Evolutionary conservation across 2,888 invertebrate species (phyloP), one percentile per base, ranked within the genome.

Genomic region (Rhabditoides inermis): DNA sequence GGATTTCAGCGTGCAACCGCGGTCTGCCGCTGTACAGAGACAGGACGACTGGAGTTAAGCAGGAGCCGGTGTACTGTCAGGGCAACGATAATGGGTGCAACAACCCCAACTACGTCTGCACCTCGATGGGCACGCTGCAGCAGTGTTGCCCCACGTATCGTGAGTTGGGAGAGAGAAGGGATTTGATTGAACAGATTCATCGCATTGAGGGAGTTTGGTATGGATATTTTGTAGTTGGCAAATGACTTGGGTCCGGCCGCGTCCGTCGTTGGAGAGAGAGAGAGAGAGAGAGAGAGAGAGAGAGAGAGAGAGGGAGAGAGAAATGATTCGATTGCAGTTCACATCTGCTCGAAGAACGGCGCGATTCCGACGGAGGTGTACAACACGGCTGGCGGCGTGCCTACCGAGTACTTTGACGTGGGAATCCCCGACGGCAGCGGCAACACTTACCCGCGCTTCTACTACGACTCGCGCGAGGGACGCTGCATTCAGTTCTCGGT

Each of bases 361-460:
- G 74, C 72, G 18, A 73, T 73, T 40, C 73, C 73, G 35, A 70
- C 71, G 4, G 73, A 73, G 58, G 73, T 73, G n/a, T 73, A 73
- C 63, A 73, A 73, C 58, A 73, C 73, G 1, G 73, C 73, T 45
- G 73, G 73, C 6, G 73, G 73, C 2, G 60, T 73, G 7, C 73
- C 73, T 2, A 67, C 72, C 45, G 73, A 73, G 46, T 73, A 65
- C 55, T 73, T 73, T 49, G 73, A 73, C 51, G 73, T 73, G 45
- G 73, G 73, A 53, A 69, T 72, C 42, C 72, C 72, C 23, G 72
- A 71, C 42, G 71, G 71, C 35, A 61, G 60, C 18, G 72, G 71
- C 20, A 68, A 61, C 58, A 73, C 70, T 20, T 70, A 70, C 23
- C 73, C 73, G 20, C 56, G 73, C 53, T 73, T 72, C 63, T 70